Evolutionary conservation across 53 echinoderm and acorn worm species (phyloP).

Genomic region (Mesocentrotus franciscanus): DNA sequence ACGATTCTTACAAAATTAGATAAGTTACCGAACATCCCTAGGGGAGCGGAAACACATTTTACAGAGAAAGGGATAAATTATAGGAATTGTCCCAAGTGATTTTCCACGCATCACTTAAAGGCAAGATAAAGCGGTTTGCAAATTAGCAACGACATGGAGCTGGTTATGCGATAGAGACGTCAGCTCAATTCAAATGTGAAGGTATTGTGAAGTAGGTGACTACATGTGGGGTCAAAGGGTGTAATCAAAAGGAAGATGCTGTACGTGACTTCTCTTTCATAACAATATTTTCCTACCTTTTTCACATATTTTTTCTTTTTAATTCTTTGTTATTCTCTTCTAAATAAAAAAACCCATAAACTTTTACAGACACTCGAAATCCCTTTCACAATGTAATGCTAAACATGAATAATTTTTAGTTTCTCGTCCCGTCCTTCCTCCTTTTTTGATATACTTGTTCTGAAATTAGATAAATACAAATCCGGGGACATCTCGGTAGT

Average conservation of each 20-base stretch:
- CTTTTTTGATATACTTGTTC: too few relatives aligned
- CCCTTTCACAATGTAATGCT: too few relatives aligned
- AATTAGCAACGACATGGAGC: not conserved
- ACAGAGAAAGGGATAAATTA: not conserved
- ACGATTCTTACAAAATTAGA: not conserved
- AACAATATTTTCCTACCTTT: too few relatives aligned
- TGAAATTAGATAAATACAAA: too few relatives aligned
- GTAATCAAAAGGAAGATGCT: not conserved
- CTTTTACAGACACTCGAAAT: too few relatives aligned
- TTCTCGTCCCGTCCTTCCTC: too few relatives aligned
- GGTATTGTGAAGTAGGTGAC: not conserved
- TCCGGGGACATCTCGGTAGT: too few relatives aligned
- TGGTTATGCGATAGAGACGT: not conserved
- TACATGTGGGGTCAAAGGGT: not conserved
- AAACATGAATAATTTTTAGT: too few relatives aligned
- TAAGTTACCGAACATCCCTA: not conserved
- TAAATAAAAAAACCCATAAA: too few relatives aligned
- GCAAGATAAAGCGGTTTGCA: not conserved
- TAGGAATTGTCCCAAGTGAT: not conserved
- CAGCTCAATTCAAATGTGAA: not conserved
- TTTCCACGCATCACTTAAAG: conserved; percentile 10
- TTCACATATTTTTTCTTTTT: too few relatives aligned
- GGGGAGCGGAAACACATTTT: not conserved
- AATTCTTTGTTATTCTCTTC: too few relatives aligned
- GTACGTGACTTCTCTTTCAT: not conserved